Evolutionary conservation across 2,888 invertebrate species (phyloP), one percentile per base, ranked within the genome.

Genomic region (Diachrysia chrysitis): DNA sequence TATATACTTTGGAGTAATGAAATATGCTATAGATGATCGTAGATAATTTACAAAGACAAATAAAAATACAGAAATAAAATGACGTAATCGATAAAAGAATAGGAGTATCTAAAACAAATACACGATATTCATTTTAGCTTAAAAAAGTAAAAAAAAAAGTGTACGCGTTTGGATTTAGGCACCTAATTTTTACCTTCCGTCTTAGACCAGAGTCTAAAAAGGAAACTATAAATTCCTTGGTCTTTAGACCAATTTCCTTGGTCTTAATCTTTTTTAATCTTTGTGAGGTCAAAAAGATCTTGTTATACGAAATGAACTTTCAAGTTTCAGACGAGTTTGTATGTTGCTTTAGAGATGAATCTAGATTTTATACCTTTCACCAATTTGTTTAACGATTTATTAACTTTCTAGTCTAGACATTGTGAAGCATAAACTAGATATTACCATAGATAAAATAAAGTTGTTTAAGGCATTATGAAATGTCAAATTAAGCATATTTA

Each of bases 291-390:
- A n/a, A n/a, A n/a, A n/a, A n/a, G n/a, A n/a, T n/a, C n/a, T n/a
- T n/a, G n/a, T n/a, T n/a, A 14, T n/a, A 5, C 16, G n/a, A 16
- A 42, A 9, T 0, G 9, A 48, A 51, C 48, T 51, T 51, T 51
- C 48, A 51, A 51, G 21, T 19, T 17, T 1, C 2, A 16, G 21
- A 12, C 1, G 17, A 10, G 2, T 21, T 21, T 10, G 19, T 19
- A 9, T 21, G 4, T 21, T 21, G 12, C 10, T 12, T 48, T 48
- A 6, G 10, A 21, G 48, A 14, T 14, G 3, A 51, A 51, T 51
- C 19, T 51, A 21, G 19, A 51, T 21, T 19, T 21, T 51, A 12
- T 19, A 51, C 48, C 48, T 51, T 51, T 51, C 48, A 51, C 48
- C 19, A 21, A 21, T 51, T 21, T 51, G 21, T 17, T 46, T 17